Conservation (phyloP, 2,113 vertebrate genomes). For the Rutilus rutilus region DNA sequence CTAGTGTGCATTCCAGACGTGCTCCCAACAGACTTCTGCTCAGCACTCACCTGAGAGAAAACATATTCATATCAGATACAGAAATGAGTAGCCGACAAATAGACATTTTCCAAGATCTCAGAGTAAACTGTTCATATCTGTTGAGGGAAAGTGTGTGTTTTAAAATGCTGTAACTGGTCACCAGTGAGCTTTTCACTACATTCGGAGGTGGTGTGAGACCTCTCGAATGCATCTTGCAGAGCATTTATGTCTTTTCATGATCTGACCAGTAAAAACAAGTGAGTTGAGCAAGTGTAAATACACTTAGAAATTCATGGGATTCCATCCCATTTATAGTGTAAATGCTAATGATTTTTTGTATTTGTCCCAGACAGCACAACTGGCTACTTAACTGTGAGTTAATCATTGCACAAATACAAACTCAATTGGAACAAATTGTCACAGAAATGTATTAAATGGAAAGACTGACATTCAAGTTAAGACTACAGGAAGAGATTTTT, state of each 20-base stretch:
- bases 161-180: neutral
- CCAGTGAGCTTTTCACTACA: neutral
- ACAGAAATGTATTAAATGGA: neutral
- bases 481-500: neutral
- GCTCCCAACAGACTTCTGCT: slow-evolving; percentile 85
- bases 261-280: too few species aligned
- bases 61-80: neutral
- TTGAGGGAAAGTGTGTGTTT: neutral
- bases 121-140: neutral
- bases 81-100: neutral
- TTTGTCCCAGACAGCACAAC: too few species aligned
- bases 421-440: neutral
- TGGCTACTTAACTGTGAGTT: too few species aligned
- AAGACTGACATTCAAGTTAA: neutral
- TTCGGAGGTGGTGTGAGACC: neutral
- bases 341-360: too few species aligned
- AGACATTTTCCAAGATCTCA: neutral
- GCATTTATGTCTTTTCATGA: neutral
- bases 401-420: neutral
- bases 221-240: neutral
- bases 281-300: too few species aligned
- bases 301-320: too few species aligned
- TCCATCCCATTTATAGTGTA: too few species aligned
- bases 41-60: slow-evolving; percentile 81
- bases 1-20: slow-evolving; percentile 93